A percentile compares a stretch with the other conserved stretches of the same genome.
Conservation (phyloP, 2,113 vertebrate genomes). For the Pao palembangensis region DNA sequence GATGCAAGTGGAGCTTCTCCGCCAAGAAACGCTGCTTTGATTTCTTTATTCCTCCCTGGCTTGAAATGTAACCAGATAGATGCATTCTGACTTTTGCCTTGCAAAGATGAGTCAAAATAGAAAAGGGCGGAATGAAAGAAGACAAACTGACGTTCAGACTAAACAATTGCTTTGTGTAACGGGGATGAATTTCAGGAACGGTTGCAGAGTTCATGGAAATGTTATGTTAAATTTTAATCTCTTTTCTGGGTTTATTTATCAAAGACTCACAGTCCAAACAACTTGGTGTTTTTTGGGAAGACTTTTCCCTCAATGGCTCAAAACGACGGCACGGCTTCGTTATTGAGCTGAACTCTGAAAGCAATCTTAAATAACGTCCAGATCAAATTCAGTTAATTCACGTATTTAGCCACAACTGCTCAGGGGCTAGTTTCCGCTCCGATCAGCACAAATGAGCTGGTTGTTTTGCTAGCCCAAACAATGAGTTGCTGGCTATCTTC, state of each 20-base stretch:
- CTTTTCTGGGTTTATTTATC: conserved; percentile 16
- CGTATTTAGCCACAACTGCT: conserved; percentile 27
- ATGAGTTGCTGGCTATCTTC: conserved; percentile 39
- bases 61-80: conserved; percentile 41
- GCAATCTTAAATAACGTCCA: neutral
- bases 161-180: conserved; percentile 28
- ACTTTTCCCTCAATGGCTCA: no score
- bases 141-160: conserved; percentile 40
- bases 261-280: conserved; percentile 8
- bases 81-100: conserved; percentile 44
- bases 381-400: conserved; percentile 10
- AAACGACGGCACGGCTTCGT: no score
- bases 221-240: conserved; percentile 18
- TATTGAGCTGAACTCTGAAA: no score
- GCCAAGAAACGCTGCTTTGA: conserved; percentile 34
- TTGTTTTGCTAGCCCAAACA: conserved; percentile 35
- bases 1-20: conserved; percentile 44
- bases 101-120: conserved; percentile 16
- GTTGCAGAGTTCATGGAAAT: conserved; percentile 27
- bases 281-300: neutral
- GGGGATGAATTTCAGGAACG: conserved; percentile 19
- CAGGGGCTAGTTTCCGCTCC: conserved; percentile 28
- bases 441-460: conserved; percentile 42
- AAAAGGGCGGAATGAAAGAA: neutral
- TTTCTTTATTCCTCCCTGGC: conserved; percentile 34